Percentiles rank a stretch among this genome's conserved stretches.
Conservation (phyloP, 2,113 vertebrate genomes). For the Gracilinanus agilis region DNA sequence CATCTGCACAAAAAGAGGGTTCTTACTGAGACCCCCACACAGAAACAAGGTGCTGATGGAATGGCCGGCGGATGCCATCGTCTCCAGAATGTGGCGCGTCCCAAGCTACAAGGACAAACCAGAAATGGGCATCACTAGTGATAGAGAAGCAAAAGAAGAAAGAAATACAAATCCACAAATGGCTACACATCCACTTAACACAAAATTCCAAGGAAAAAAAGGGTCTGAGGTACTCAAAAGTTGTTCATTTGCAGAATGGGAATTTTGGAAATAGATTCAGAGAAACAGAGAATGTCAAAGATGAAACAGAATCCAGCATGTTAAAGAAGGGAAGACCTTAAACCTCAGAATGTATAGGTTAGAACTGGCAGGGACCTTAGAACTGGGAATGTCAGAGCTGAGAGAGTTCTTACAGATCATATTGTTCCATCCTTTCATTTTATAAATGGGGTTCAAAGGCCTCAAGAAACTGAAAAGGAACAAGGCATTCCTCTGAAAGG, state of each 20-base stretch:
- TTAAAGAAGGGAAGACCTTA: not conserved
- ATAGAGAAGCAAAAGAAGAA: not conserved
- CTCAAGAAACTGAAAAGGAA: not conserved
- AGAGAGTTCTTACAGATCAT: not conserved
- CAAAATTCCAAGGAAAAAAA: not conserved
- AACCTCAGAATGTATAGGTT: not conserved
- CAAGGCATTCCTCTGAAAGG: conserved; percentile 14
- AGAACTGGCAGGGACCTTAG: not conserved
- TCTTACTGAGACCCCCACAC: conserved; percentile 98
- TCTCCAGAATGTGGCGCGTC: conserved; percentile 93
- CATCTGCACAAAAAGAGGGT: conserved; percentile 93
- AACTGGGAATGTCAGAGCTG: not conserved
- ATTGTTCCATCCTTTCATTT: not conserved
- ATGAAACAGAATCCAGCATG: not conserved
- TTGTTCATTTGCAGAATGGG: not conserved
- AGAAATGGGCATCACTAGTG: conserved; percentile 32
- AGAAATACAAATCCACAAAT: not conserved
- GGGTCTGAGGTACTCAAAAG: not conserved
- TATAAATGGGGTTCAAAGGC: not conserved
- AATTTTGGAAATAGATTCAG: not conserved
- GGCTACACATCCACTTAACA: not conserved
- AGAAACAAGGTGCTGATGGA: conserved; percentile 92
- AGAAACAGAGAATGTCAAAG: not conserved
- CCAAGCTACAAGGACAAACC: conserved; percentile 88
- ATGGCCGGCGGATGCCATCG: conserved; percentile 92